Conservation (phyloP, 2,113 vertebrate genomes). For the Ariopsis seemanni region DNA sequence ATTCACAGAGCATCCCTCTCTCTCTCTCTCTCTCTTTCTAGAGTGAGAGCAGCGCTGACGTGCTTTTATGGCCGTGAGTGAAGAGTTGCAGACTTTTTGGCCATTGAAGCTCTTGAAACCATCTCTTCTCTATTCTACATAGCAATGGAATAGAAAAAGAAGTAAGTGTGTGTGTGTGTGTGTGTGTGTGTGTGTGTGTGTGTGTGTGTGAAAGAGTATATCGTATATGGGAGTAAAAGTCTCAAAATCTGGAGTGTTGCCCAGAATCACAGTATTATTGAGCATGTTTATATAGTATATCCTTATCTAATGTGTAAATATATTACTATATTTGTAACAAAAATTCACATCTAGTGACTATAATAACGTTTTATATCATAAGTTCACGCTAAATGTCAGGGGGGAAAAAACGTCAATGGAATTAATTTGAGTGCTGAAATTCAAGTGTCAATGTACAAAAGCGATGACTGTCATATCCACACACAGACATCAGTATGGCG, state of each 20-base stretch:
- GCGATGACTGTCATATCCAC: too few species aligned
- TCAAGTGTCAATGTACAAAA: too few species aligned
- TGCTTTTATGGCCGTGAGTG: slow-evolving; percentile 92
- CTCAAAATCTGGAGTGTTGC: slow-evolving; percentile 27
- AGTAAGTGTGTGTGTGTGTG: slow-evolving; percentile 27
- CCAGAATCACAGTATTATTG: neutral
- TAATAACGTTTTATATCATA: too few species aligned
- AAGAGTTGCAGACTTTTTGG: slow-evolving; percentile 94
- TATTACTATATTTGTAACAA: too few species aligned
- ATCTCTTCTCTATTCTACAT: slow-evolving; percentile 76
- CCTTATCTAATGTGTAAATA: neutral
- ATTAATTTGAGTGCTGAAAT: too few species aligned
- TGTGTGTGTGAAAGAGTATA: neutral
- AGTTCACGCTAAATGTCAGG: too few species aligned
- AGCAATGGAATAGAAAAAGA: slow-evolving; percentile 56
- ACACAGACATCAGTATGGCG: too few species aligned
- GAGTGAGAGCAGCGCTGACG: slow-evolving; percentile 72
- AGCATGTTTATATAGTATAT: neutral
- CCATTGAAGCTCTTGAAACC: slow-evolving; percentile 94
- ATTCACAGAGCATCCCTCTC: slow-evolving; percentile 65
- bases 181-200: slow-evolving; percentile 26
- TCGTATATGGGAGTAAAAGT: neutral
- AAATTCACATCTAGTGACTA: neutral
- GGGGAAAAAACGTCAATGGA: too few species aligned
- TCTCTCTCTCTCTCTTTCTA: slow-evolving; percentile 70